Evolutionary conservation across 2,888 invertebrate species (phyloP).

Genomic region (Hecatera dysodea): DNA sequence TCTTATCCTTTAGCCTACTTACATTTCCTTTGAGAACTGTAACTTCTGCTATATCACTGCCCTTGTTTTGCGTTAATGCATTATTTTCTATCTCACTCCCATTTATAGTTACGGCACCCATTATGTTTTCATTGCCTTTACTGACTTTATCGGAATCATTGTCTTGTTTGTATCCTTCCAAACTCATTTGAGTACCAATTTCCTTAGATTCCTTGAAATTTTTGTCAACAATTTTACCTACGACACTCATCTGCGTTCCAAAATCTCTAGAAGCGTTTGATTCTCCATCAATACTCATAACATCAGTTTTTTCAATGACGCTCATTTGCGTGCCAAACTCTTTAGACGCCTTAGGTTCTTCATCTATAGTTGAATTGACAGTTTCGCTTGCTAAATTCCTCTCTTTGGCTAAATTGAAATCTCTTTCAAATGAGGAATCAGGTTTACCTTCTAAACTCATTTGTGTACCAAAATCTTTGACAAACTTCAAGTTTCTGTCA

Average conservation of each 20-base stretch:
- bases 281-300: not conserved
- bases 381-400: constrained; percentile 1
- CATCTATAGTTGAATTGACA: not conserved
- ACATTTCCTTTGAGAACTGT: constrained; percentile 79
- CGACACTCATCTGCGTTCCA: constrained; percentile 43
- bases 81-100: constrained; percentile 30
- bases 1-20: constrained; percentile 71
- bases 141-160: not conserved
- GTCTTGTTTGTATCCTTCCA: constrained; percentile 12
- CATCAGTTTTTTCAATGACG: not conserved
- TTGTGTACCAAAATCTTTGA: constrained; percentile 45
- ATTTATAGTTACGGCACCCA: constrained; percentile 14
- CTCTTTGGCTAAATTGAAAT: constrained; percentile 22
- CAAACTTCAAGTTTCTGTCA: constrained; percentile 31
- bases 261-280: constrained; percentile 25
- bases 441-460: constrained; percentile 27
- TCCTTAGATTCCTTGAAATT: constrained; percentile 18
- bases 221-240: constrained; percentile 19
- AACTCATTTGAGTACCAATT: constrained; percentile 48
- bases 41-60: constrained; percentile 62
- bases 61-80: constrained; percentile 42
- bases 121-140: not conserved
- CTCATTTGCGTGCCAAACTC: constrained; percentile 24
- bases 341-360: not conserved
- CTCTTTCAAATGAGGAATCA: constrained; percentile 38